Evolutionary conservation across 2,797 vertebrate genomes (phyloP).

Genomic region (Esox masquinongy): DNA sequence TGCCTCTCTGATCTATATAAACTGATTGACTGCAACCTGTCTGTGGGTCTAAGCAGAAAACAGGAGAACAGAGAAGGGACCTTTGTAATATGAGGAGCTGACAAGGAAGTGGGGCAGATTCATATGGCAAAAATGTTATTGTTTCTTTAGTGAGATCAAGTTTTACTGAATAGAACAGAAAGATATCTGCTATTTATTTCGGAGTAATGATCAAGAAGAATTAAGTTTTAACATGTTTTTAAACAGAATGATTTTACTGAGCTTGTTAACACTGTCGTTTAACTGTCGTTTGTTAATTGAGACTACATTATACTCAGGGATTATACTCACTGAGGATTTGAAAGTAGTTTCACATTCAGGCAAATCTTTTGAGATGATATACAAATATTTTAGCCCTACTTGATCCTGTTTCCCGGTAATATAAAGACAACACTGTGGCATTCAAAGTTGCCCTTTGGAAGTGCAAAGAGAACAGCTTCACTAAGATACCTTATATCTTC

Average conservation of each 20-base stretch:
- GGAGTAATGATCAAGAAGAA: background rate
- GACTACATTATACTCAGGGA: background rate
- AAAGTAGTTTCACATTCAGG: background rate
- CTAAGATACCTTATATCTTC: constrained; percentile 4
- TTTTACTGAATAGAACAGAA: background rate
- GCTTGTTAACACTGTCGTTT: background rate
- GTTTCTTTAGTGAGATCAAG: background rate
- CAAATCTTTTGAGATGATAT: background rate
- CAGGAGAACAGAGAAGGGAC: background rate
- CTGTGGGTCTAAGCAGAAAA: constrained; percentile 3
- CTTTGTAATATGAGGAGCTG: background rate
- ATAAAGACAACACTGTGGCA: background rate
- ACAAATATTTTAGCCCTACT: background rate
- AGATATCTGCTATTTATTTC: background rate
- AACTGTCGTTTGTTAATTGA: background rate
- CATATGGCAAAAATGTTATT: background rate
- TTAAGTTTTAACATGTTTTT: background rate
- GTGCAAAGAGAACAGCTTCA: background rate
- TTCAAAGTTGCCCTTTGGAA: background rate
- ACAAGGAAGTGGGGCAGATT: background rate
- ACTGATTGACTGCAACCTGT: constrained; percentile 29
- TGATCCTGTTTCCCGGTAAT: background rate
- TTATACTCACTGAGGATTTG: no score
- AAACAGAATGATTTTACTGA: background rate
- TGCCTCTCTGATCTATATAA: constrained; percentile 17